Conservation (phyloP, 2,797 vertebrate genomes). For the Fistularia tabacaria region DNA sequence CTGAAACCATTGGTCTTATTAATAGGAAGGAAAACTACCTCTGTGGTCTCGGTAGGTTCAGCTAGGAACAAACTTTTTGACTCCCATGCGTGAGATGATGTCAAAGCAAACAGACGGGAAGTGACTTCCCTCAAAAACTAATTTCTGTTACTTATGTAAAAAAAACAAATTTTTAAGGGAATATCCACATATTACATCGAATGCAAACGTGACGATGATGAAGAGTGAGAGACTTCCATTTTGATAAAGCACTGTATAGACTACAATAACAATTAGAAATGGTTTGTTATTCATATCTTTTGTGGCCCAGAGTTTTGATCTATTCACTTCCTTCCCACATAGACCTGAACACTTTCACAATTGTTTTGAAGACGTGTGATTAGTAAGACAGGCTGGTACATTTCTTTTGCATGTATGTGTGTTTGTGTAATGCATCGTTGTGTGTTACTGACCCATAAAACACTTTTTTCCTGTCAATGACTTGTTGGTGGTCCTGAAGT, state of each 20-base stretch:
- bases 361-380: conserved; percentile 39
- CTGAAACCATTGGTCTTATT: conserved; percentile 51
- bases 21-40: conserved; percentile 69
- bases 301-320: conserved; percentile 65
- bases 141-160: too few species aligned
- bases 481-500: too few species aligned
- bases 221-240: too few species aligned
- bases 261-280: too few species aligned
- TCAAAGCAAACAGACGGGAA: not conserved
- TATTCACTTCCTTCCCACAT: conserved; percentile 66
- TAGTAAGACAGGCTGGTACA: conserved; percentile 45
- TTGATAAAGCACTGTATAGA: too few species aligned
- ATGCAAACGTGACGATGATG: too few species aligned
- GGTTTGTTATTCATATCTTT: conserved; percentile 21
- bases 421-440: conserved; percentile 4
- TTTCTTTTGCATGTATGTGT: conserved; percentile 3
- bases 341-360: conserved; percentile 72
- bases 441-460: not conserved
- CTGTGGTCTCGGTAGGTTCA: conserved; percentile 33
- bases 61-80: conserved; percentile 16
- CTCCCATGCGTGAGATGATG: conserved; percentile 32
- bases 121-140: too few species aligned
- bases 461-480: too few species aligned
- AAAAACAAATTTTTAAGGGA: too few species aligned
- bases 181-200: too few species aligned